These are phyloP conservation scores for Eristalis arbustorum DNA, from an alignment of 2,888 invertebrate genomes.

Conservation along the genomic window DNA sequence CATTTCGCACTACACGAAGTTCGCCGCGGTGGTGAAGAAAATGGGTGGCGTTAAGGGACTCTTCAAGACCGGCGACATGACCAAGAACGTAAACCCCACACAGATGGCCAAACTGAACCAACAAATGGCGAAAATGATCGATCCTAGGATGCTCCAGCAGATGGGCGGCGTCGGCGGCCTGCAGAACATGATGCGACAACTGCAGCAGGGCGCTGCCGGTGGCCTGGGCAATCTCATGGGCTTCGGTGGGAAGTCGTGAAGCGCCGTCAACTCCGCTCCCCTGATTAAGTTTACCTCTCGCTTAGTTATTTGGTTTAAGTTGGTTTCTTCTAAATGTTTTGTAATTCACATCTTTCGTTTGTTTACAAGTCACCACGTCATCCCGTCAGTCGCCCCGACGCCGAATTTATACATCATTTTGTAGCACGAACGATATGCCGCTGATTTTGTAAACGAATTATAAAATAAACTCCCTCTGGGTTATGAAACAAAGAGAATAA, in stretches of 20 bases:
- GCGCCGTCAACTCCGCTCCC: neutral
- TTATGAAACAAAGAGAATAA: slow-evolving; percentile 24
- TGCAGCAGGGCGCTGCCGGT: slow-evolving; percentile 84
- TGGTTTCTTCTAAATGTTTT: slow-evolving; percentile 43
- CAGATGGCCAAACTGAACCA: slow-evolving; percentile 99
- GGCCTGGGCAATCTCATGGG: slow-evolving; percentile 84
- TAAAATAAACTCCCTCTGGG: slow-evolving; percentile 5
- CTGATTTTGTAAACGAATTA: slow-evolving; percentile 40
- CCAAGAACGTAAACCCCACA: slow-evolving; percentile 98
- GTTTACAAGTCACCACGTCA: slow-evolving; percentile 23
- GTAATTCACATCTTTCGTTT: slow-evolving; percentile 26
- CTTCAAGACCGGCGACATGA: slow-evolving; percentile 99
- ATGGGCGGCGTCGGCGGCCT: slow-evolving; percentile 98
- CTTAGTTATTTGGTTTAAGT: slow-evolving; percentile 63
- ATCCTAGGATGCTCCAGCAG: slow-evolving; percentile 98
- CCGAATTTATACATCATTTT: slow-evolving; percentile 28
- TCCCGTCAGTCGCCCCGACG: neutral
- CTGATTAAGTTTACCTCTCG: slow-evolving; percentile 44
- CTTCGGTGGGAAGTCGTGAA: slow-evolving; percentile 79
- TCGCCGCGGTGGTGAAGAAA: slow-evolving; percentile 99
- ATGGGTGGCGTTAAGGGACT: slow-evolving; percentile 99
- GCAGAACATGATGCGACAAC: slow-evolving; percentile 97
- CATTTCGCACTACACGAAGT: slow-evolving; percentile 98
- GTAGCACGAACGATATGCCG: neutral
- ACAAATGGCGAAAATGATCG: slow-evolving; percentile 99